Conservation (phyloP, 2,888 invertebrate genomes). For the Alviniconcha strummeri region DNA sequence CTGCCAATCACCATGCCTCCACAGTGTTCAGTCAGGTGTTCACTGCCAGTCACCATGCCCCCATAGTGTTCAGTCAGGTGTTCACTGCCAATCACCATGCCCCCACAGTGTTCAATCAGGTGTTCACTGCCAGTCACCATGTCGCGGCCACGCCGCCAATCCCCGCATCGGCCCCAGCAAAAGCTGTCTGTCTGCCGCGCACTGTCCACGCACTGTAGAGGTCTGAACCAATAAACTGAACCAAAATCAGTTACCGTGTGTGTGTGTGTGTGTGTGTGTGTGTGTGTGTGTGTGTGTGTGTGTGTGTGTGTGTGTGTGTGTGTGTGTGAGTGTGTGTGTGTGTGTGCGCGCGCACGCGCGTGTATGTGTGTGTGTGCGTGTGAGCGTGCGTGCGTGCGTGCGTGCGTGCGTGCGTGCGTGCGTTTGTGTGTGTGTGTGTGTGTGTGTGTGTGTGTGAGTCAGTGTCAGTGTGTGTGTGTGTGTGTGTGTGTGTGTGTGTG, state of each 20-base stretch:
- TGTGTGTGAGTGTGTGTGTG: too few relatives aligned
- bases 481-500: neutral
- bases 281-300: neutral
- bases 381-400: neutral
- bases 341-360: neutral
- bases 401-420: neutral
- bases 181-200: too few relatives aligned
- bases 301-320: neutral
- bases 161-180: neutral
- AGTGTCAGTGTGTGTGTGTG: neutral
- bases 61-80: too few relatives aligned
- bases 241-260: neutral
- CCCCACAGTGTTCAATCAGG: too few relatives aligned
- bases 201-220: neutral
- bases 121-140: too few relatives aligned
- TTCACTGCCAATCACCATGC: too few relatives aligned
- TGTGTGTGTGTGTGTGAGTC: neutral
- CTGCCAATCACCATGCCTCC: too few relatives aligned
- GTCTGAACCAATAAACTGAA: neutral
- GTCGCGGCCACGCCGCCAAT: neutral
- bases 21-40: too few relatives aligned
- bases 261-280: neutral
- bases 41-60: too few relatives aligned
- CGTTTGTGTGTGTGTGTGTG: conserved; percentile 14
- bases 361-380: conserved; percentile 9